Base-by-base conservation (phyloP, 2,797 vertebrate species). In the Tenualosa thibaudeaui region DNA sequence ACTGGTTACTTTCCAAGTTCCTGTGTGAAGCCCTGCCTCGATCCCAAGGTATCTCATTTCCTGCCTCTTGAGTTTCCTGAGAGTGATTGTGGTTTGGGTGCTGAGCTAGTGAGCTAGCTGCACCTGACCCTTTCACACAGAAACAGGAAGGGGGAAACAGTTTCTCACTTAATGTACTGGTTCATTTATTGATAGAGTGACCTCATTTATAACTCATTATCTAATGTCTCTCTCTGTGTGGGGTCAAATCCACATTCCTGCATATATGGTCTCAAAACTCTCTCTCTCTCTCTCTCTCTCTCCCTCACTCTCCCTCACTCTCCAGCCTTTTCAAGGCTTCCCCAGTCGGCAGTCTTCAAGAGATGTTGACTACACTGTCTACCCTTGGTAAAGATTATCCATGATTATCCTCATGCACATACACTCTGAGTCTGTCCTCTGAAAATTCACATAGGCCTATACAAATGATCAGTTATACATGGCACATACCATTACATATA, bases 1-100 rank as follows among this genome's bases (percentile, higher is more conserved):
- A 97, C 94, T 0, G 98, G 98, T 51, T 99, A 96, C 90, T 99
- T 99, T 81, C 98, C 98, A 84, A 98, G 97, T 89, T 95, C 96
- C 0, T 97, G 96, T 0, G 98, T 99, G 43, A 99, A 99, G 88
- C 98, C 98, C 19, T 99, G 96, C 90, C 95, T 99, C 87, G 98
- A 99, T 24, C 97, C 96, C 2, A 96, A 98, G 96, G 98, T 99
- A 88, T 92, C 71, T 46, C 40, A 46, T 78, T 78, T 78, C 71
- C 71, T 78, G 71, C 17, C 40, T 46, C 40, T 13, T 13, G 5
- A 19, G 17, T 78, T 46, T 78, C 71, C 71, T 46, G 26, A 0
- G 19, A 46, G 71, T 46, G 17, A 19, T 46, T 78, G 71, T 46
- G 71, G 71, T 78, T 46, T 19, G 40, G 40, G 40, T 78, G 37